phyloP scores from a whole-genome alignment of 2,797 vertebrate species.

The Babyrousa celebensis region DNA sequence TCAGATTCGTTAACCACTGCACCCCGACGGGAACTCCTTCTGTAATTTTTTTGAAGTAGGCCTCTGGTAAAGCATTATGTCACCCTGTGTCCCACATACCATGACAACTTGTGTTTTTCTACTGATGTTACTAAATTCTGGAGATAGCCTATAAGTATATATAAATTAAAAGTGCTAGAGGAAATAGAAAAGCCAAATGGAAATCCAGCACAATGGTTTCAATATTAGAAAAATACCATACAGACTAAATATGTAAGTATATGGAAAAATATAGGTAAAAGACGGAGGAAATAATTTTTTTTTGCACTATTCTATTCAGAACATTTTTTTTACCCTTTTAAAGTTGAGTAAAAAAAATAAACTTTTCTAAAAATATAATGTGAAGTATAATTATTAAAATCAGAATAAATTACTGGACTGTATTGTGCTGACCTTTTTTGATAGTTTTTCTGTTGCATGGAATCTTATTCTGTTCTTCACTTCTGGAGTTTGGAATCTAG shows the following conservation, averaged over 20 bases:
- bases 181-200: neutral
- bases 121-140: constrained; percentile 8
- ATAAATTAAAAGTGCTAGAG: constrained; percentile 32
- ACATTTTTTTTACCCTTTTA: neutral
- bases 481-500: neutral
- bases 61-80: neutral
- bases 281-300: neutral
- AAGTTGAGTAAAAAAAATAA: constrained; percentile 27
- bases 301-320: neutral
- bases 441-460: neutral
- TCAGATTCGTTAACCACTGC: too few species aligned
- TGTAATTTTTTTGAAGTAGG: neutral
- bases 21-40: neutral
- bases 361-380: neutral
- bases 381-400: constrained; percentile 34
- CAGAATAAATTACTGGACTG: neutral
- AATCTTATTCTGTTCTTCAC: neutral
- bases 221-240: neutral
- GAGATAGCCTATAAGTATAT: neutral
- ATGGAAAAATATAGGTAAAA: neutral
- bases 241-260: neutral
- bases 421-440: neutral
- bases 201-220: neutral
- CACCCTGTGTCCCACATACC: neutral
- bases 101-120: constrained; percentile 7